Percentiles rank a stretch among this genome's conserved stretches.
Conservation (phyloP, 1,140 invertebrate genomes). For the Chrysoperla carnea region DNA sequence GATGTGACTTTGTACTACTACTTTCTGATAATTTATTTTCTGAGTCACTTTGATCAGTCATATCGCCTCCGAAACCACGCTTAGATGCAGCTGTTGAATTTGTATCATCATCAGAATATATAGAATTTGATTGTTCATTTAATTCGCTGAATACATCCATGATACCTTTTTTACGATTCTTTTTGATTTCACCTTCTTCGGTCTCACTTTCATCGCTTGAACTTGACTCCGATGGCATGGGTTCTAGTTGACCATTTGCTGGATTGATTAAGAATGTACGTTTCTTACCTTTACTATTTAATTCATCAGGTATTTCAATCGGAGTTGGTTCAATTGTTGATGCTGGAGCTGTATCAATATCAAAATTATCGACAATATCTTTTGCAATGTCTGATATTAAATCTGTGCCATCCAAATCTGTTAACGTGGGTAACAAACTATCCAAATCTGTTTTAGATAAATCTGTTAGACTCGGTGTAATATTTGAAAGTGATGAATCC, state of each 20-base stretch:
- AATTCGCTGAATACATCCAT: constrained; percentile 21
- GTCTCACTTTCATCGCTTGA: constrained; percentile 25
- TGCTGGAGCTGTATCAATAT: constrained; percentile 21
- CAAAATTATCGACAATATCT: constrained; percentile 28
- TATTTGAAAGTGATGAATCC: constrained; percentile 10
- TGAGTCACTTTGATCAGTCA: constrained; percentile 39
- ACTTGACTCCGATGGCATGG: constrained; percentile 48
- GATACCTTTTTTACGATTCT: neutral
- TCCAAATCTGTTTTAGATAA: constrained; percentile 36
- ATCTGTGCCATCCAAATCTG: constrained; percentile 22
- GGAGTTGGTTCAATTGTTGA: constrained; percentile 6
- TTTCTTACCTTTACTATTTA: constrained; percentile 33
- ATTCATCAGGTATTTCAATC: constrained; percentile 1
- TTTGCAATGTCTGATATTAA: constrained; percentile 26
- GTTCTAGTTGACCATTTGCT: constrained; percentile 68
- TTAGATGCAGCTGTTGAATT: constrained; percentile 9
- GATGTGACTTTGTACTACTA: constrained; percentile 16
- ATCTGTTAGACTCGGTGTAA: constrained; percentile 24
- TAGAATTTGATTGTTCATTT: constrained; percentile 34
- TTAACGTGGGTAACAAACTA: constrained; percentile 35
- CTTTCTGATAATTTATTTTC: constrained; percentile 37
- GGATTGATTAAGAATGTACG: constrained; percentile 73
- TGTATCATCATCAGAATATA: constrained; percentile 38
- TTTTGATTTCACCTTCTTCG: constrained; percentile 17
- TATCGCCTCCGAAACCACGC: constrained; percentile 6